Conservation (phyloP, 2,113 vertebrate species). For the Acanthisitta chloris region DNA sequence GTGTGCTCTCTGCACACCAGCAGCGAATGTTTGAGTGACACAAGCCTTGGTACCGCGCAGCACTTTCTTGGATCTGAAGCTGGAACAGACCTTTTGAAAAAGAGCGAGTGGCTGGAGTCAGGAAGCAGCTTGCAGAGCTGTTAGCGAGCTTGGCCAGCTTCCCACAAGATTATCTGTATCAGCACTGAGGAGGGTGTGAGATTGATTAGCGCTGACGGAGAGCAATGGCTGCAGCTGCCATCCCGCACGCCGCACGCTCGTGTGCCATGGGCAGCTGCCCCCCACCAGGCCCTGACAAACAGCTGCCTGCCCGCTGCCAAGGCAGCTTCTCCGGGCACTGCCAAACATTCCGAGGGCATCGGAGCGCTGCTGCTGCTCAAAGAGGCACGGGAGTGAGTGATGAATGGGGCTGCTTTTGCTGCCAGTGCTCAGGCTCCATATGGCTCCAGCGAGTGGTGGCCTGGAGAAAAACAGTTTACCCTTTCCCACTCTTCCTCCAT, state of each 20-base stretch:
- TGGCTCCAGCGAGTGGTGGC: neutral
- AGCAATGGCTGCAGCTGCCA: conserved; percentile 53
- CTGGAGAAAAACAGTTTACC: neutral
- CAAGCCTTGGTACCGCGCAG: neutral
- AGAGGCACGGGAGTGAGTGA: neutral
- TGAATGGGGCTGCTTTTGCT: neutral
- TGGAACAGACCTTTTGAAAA: conserved; percentile 4
- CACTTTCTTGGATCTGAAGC: conserved; percentile 30
- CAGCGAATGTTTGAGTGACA: neutral
- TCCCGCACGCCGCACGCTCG: neutral
- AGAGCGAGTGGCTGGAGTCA: neutral
- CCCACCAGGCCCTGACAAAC: conserved; percentile 48
- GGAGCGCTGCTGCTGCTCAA: neutral
- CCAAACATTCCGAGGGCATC: conserved; percentile 15
- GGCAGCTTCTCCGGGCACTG: conserved; percentile 26
- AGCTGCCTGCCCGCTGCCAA: conserved; percentile 67
- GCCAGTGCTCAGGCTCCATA: neutral
- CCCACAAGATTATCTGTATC: conserved; percentile 60
- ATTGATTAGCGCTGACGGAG: conserved; percentile 68
- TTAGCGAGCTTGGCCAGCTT: conserved; percentile 58
- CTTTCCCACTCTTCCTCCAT: neutral
- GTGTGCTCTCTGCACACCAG: neutral
- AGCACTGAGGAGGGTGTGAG: conserved; percentile 57
- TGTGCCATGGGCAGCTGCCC: conserved; percentile 31
- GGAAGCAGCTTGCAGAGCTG: conserved; percentile 47